Percentiles rank a stretch among this genome's conserved stretches.
Conservation (phyloP, 1,140 invertebrate genomes). For the Heliothis subflexa region DNA sequence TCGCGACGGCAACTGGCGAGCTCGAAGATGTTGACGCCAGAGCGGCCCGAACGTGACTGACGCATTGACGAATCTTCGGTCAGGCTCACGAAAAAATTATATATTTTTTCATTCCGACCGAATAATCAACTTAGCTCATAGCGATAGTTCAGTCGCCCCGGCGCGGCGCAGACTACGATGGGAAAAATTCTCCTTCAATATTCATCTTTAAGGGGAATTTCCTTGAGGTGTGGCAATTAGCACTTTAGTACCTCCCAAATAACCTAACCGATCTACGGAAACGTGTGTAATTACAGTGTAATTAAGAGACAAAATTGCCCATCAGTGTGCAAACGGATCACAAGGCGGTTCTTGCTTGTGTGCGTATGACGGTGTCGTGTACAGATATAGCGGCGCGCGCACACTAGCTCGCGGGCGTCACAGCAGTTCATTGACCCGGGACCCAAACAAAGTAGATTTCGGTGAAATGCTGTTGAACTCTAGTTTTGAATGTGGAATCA, state of each 20-base stretch:
- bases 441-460: conserved; percentile 85
- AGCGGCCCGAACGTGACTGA: conserved; percentile 79
- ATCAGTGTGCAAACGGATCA: conserved; percentile 56
- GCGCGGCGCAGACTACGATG: conserved; percentile 47
- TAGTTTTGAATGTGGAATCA: conserved; percentile 75
- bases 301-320: conserved; percentile 76
- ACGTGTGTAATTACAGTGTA: conserved; percentile 66
- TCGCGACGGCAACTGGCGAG: conserved; percentile 68
- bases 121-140: conserved; percentile 83
- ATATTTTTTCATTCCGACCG: conserved; percentile 82
- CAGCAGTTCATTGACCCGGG: conserved; percentile 76
- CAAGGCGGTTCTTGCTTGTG: conserved; percentile 63
- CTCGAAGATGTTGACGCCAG: conserved; percentile 73
- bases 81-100: conserved; percentile 82
- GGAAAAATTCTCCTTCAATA: conserved; percentile 60
- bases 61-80: conserved; percentile 81
- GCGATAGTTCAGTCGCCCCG: conserved; percentile 82
- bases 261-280: conserved; percentile 55
- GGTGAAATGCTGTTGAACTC: conserved; percentile 85
- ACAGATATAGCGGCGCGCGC: conserved; percentile 68
- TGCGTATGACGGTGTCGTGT: conserved; percentile 65
- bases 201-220: conserved; percentile 60
- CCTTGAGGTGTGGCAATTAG: conserved; percentile 14
- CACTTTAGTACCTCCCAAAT: conserved; percentile 48
- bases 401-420: conserved; percentile 72